Evolutionary conservation across 2,113 vertebrate species (phyloP).

Genomic region (Falcunculus frontatus): DNA sequence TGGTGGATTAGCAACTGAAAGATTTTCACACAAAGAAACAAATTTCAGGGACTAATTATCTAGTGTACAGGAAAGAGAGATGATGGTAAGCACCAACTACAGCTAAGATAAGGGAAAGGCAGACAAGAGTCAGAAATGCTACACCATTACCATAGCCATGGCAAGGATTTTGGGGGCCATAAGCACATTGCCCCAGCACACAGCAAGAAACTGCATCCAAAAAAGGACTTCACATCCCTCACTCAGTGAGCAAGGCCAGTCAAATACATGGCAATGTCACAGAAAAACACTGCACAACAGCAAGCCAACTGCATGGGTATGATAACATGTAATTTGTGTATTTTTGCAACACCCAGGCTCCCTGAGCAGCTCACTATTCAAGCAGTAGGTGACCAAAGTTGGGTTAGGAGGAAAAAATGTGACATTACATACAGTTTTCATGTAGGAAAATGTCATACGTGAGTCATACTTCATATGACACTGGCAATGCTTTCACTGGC

Average conservation of each 20-base stretch:
- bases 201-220: background rate
- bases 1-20: background rate
- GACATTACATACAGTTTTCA: accelerated
- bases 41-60: background rate
- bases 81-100: background rate
- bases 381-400: background rate
- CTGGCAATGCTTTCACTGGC: background rate
- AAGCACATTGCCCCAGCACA: background rate
- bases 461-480: background rate
- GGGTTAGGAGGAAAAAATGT: background rate
- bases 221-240: background rate
- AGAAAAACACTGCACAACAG: background rate
- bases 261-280: background rate
- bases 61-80: background rate
- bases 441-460: background rate
- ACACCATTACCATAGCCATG: background rate
- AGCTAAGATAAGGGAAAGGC: background rate
- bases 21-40: background rate
- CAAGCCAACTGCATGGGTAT: background rate
- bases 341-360: background rate
- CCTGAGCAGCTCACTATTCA: background rate
- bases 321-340: background rate
- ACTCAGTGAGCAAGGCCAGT: background rate
- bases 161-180: background rate
- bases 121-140: background rate